These are phyloP conservation scores for Atractosteus spatula DNA, from an alignment of 2,113 vertebrate species.

Conservation along the genomic window DNA sequence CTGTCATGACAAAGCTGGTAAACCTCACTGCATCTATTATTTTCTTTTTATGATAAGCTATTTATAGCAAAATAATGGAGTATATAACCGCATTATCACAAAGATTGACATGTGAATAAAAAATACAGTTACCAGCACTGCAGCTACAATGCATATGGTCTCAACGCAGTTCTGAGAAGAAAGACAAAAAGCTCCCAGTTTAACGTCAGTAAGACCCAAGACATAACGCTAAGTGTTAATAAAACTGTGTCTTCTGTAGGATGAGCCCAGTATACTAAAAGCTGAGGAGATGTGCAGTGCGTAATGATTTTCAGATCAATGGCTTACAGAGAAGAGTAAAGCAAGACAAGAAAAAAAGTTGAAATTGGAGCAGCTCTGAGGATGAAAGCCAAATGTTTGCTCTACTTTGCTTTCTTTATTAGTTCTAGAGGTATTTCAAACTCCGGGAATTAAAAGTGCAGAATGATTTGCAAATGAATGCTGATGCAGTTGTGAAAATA, in stretches of 20 bases:
- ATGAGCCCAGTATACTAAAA: slow-evolving; percentile 1
- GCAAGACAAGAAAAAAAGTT: slow-evolving; percentile 28
- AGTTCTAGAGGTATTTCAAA: slow-evolving; percentile 89
- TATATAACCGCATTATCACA: too few relatives aligned
- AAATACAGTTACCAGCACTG: too few relatives aligned
- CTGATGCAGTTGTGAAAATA: slow-evolving; percentile 91
- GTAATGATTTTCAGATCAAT: slow-evolving; percentile 25
- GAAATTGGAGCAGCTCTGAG: slow-evolving; percentile 78
- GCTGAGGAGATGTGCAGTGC: slow-evolving; percentile 13
- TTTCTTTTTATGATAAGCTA: too few relatives aligned
- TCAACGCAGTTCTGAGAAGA: too few relatives aligned
- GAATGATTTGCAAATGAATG: slow-evolving; percentile 97
- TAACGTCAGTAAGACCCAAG: too few relatives aligned
- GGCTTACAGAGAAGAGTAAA: slow-evolving; percentile 11
- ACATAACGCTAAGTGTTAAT: not conserved
- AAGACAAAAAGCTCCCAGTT: too few relatives aligned
- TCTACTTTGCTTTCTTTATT: slow-evolving; percentile 85
- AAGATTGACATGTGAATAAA: too few relatives aligned
- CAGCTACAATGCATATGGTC: too few relatives aligned
- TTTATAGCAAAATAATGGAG: too few relatives aligned
- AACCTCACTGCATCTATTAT: too few relatives aligned
- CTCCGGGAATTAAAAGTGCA: slow-evolving; percentile 80
- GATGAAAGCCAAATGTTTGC: slow-evolving; percentile 81
- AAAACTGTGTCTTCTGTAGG: not conserved
- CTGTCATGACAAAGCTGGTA: too few relatives aligned